phyloP scores from a whole-genome alignment of 2,113 vertebrate species.

The Dolichotis patagonum region DNA sequence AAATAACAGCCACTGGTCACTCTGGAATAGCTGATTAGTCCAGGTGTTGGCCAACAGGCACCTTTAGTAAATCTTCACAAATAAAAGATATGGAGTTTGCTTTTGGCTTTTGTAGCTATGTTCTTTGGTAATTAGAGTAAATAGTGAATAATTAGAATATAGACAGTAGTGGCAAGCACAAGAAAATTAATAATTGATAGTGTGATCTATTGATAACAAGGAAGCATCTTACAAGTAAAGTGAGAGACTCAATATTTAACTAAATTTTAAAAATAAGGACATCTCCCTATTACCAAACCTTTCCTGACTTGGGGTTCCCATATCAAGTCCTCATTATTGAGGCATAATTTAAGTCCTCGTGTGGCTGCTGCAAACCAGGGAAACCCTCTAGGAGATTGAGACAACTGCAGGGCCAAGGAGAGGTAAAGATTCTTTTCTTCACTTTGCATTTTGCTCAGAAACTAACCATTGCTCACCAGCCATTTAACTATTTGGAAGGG shows the following conservation, averaged over 20 bases:
- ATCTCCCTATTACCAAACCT: background rate
- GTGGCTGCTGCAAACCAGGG: constrained; percentile 92
- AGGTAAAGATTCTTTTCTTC: constrained; percentile 83
- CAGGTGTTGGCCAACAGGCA: background rate
- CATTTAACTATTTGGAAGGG: background rate
- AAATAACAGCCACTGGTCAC: background rate
- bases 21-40: background rate
- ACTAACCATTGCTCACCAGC: background rate
- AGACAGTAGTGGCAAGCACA: background rate
- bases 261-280: background rate
- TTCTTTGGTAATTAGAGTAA: background rate
- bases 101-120: background rate
- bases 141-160: background rate
- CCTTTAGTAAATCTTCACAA: background rate
- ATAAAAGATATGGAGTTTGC: background rate
- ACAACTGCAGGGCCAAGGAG: constrained; percentile 88
- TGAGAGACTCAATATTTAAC: background rate
- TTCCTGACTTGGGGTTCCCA: constrained; percentile 84
- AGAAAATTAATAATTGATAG: background rate
- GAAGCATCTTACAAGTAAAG: background rate
- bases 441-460: background rate
- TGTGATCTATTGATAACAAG: background rate
- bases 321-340: constrained; percentile 87
- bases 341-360: constrained; percentile 87
- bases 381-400: constrained; percentile 90